Conservation (phyloP, 2,888 invertebrate species). For the Eurois occulta region DNA sequence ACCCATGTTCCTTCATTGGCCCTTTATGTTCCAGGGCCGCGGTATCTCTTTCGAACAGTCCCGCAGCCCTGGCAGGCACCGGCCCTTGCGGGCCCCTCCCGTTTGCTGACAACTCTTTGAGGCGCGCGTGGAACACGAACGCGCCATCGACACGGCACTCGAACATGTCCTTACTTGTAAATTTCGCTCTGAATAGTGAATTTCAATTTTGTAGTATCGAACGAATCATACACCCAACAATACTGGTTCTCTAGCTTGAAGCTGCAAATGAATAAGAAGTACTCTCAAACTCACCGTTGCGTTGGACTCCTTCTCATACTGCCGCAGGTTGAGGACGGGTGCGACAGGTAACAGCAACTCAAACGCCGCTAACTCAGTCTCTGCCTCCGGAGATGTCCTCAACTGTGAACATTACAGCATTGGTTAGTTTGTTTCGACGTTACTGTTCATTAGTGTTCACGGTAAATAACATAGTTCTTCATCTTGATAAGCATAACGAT, state of each 20-base stretch:
- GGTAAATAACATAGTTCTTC: too few relatives aligned
- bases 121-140: too few relatives aligned
- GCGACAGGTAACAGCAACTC: slow-evolving; percentile 95
- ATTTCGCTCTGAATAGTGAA: background rate
- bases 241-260: too few relatives aligned
- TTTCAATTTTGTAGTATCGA: too few relatives aligned
- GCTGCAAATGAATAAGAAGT: background rate
- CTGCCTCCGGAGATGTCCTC: slow-evolving; percentile 59
- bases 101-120: too few relatives aligned
- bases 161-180: background rate
- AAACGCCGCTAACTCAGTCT: slow-evolving; percentile 91
- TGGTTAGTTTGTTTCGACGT: background rate
- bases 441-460: background rate
- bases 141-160: too few relatives aligned
- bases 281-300: slow-evolving; percentile 57
- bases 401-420: slow-evolving; percentile 68
- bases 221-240: background rate
- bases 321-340: slow-evolving; percentile 89
- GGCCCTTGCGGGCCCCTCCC: too few relatives aligned
- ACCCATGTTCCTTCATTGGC: too few relatives aligned
- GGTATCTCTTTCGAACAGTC: too few relatives aligned
- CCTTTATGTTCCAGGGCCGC: too few relatives aligned
- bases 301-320: slow-evolving; percentile 75
- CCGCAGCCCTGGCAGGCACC: too few relatives aligned
- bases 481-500: background rate